phyloP scores from a whole-genome alignment of 2,113 vertebrate genomes.

The Colaptes auratus region DNA sequence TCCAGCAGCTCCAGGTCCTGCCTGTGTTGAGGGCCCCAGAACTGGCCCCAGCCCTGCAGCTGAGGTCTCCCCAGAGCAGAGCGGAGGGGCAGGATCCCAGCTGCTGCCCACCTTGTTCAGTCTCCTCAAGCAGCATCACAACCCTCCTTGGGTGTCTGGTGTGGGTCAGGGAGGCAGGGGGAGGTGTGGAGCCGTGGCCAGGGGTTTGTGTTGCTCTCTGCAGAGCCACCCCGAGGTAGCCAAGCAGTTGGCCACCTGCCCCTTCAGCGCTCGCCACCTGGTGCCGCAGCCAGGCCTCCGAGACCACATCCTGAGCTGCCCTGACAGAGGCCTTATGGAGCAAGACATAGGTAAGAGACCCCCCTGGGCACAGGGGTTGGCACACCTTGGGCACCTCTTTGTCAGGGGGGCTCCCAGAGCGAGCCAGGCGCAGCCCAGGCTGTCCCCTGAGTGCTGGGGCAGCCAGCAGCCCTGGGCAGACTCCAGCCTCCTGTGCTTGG shows the following conservation, averaged over 20 bases:
- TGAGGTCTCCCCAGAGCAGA: too few relatives aligned
- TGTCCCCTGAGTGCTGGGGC: background rate
- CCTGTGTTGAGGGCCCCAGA: too few relatives aligned
- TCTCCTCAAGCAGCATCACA: background rate
- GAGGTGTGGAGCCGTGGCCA: background rate
- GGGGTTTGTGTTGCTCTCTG: background rate
- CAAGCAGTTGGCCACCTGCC: conserved; percentile 21
- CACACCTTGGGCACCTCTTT: background rate
- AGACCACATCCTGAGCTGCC: background rate
- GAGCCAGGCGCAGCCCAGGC: background rate
- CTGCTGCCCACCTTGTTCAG: background rate
- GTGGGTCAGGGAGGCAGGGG: background rate
- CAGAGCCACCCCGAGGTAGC: conserved; percentile 54
- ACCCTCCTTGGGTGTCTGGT: background rate
- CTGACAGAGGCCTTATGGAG: background rate
- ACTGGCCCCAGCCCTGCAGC: too few relatives aligned
- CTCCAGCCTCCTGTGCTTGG: background rate
- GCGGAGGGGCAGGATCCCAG: too few relatives aligned
- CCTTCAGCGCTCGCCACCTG: conserved; percentile 50
- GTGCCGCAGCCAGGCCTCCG: background rate
- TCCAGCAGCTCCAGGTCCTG: too few relatives aligned
- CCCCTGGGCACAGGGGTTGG: fast-evolving
- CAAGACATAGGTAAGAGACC: conserved; percentile 30
- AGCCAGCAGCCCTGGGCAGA: background rate
- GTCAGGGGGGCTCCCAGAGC: background rate